Evolutionary conservation across 2,797 vertebrate species (phyloP).

Genomic region (Eulemur albifrons): DNA sequence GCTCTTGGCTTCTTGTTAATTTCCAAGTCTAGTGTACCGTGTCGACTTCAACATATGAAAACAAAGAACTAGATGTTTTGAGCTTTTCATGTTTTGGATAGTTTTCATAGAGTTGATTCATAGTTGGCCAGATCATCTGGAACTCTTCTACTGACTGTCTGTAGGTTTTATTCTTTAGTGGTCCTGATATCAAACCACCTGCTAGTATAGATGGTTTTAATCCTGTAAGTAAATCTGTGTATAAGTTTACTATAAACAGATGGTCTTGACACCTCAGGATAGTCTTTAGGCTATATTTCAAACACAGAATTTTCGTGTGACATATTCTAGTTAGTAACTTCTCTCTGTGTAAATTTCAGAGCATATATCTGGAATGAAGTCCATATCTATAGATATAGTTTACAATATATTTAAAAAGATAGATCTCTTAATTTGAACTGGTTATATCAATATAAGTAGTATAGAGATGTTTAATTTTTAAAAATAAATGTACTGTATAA

Average conservation of each 20-base stretch:
- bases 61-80: background rate
- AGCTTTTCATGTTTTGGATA: background rate
- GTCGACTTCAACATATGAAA: background rate
- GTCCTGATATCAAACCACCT: background rate
- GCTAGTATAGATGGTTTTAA: background rate
- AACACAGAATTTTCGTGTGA: background rate
- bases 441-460: background rate
- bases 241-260: background rate
- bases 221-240: background rate
- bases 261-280: background rate
- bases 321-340: background rate
- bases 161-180: background rate
- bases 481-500: constrained; percentile 9
- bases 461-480: constrained; percentile 10
- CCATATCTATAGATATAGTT: background rate
- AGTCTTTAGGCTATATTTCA: background rate
- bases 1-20: background rate
- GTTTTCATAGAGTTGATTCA: background rate
- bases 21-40: background rate
- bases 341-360: constrained; percentile 15
- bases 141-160: background rate
- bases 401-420: background rate
- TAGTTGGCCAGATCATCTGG: background rate
- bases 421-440: constrained; percentile 15
- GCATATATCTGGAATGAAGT: background rate